Percentiles rank a stretch among this genome's conserved stretches.
These are phyloP conservation scores for Agrotis segetum DNA, from an alignment of 2,888 invertebrate species.

Conservation along the genomic window DNA sequence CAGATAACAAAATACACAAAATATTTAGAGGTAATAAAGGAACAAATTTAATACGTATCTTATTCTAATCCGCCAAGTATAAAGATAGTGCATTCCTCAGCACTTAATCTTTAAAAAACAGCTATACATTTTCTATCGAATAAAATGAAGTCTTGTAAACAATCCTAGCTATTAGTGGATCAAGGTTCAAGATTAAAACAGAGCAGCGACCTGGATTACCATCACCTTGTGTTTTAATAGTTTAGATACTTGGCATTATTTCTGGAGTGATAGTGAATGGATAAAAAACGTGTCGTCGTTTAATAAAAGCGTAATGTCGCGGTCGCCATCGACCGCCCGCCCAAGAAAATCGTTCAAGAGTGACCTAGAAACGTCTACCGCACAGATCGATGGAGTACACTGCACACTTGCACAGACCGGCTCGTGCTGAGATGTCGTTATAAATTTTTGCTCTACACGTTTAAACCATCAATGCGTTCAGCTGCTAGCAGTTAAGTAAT, in stretches of 20 bases:
- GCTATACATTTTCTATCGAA: constrained; percentile 6
- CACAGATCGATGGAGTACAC: constrained; percentile 75
- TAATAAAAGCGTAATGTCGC: constrained; percentile 44
- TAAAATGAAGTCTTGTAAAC: constrained; percentile 54
- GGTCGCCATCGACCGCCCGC: constrained; percentile 60
- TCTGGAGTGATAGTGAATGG: constrained; percentile 65
- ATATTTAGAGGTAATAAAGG: constrained; percentile 14
- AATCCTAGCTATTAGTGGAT: constrained; percentile 63
- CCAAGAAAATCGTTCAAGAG: constrained; percentile 70
- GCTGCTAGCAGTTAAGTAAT: constrained; percentile 65
- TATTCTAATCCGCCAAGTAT: constrained; percentile 33
- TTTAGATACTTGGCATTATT: constrained; percentile 68
- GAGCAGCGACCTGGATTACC: constrained; percentile 66
- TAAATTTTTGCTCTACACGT: constrained; percentile 62
- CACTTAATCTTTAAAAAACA: too few species aligned
- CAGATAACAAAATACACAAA: constrained; percentile 13
- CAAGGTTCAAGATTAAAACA: constrained; percentile 68
- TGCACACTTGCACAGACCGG: constrained; percentile 61
- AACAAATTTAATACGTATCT: constrained; percentile 12
- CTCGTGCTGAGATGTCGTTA: constrained; percentile 70
- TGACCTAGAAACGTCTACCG: constrained; percentile 82
- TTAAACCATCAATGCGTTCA: constrained; percentile 66
- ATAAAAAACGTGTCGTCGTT: constrained; percentile 60
- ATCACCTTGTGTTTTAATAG: constrained; percentile 69
- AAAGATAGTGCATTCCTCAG: constrained; percentile 18